phyloP scores from a whole-genome alignment of 2,797 vertebrate genomes.

The Ibycter americanus region DNA sequence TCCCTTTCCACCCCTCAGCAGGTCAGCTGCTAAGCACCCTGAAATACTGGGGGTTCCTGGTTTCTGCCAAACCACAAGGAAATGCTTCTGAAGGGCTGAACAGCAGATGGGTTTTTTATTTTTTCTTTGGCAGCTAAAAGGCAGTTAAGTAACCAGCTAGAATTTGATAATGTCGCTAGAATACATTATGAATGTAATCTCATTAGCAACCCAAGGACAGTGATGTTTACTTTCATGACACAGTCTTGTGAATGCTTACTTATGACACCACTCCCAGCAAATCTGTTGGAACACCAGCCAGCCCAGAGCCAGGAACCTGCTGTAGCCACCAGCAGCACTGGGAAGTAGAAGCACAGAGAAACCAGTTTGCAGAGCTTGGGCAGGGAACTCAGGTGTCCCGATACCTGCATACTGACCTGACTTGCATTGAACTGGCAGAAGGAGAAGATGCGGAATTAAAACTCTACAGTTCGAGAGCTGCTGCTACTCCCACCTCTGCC shows the following conservation, averaged over 20 bases:
- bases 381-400: neutral
- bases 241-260: neutral
- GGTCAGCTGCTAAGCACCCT: neutral
- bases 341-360: neutral
- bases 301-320: neutral
- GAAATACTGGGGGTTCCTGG: neutral
- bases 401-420: neutral
- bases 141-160: neutral
- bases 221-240: neutral
- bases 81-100: neutral
- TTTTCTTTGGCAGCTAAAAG: constrained; percentile 1
- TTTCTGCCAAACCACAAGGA: neutral
- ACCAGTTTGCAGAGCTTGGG: neutral
- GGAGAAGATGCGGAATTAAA: neutral
- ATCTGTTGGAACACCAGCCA: neutral
- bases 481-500: neutral
- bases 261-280: neutral
- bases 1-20: neutral
- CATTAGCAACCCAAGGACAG: neutral
- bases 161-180: neutral
- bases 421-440: neutral
- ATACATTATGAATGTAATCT: neutral
- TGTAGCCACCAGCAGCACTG: neutral
- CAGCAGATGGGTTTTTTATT: neutral
- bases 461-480: neutral